Base-by-base conservation (phyloP, 2,797 vertebrate species). In the Threskiornis aethiopicus region DNA sequence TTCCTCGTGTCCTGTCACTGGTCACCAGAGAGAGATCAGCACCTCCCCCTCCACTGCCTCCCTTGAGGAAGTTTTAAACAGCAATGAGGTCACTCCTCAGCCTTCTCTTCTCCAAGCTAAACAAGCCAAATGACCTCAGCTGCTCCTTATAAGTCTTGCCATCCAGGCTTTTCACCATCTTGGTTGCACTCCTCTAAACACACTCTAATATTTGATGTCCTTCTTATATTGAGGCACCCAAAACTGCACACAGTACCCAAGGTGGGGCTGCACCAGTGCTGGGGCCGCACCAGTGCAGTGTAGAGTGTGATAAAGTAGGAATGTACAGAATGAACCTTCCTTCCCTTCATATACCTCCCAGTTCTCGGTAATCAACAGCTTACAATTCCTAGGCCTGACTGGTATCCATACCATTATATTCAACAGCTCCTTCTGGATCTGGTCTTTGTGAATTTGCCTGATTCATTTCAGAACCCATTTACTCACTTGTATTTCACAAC, bases 1-100 rank as follows among this genome's bases (percentile, higher is more conserved):
- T 66, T 79, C 81, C 29, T 39, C 2, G 9, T 41, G 51, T 52
- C 29, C 44, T 41, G 9, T 16, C 9, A 2, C 41, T 28, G 12
- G 31, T 37, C 39, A 84, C 28, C 42, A n/a, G 24, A 52, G 28
- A 75, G 18, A 51, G n/a, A 65, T 44, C 37, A 78, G 37, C 29
- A 79, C 11, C 13, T 57, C 31, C 17, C 15, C 4, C 17, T 22
- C 37, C 1, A 0, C n/a, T 35, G 37, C 20, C 20, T 3, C 4
- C 25, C 51, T 46, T 65, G 51, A 58, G 37, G 44, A 77, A 82
- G 29, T 3, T n/a, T 29, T 46, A 62, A 49, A 35, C 17, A 7
- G 20, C 3, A 1, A 19, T 26, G 39, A 47, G 16, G 55, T 54
- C 47, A 47, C 8, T 35, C 33, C 33, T 89, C 55, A 49, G 47